Base-by-base conservation (phyloP, 2,113 vertebrate genomes). In the Triplophysa siluroides region DNA sequence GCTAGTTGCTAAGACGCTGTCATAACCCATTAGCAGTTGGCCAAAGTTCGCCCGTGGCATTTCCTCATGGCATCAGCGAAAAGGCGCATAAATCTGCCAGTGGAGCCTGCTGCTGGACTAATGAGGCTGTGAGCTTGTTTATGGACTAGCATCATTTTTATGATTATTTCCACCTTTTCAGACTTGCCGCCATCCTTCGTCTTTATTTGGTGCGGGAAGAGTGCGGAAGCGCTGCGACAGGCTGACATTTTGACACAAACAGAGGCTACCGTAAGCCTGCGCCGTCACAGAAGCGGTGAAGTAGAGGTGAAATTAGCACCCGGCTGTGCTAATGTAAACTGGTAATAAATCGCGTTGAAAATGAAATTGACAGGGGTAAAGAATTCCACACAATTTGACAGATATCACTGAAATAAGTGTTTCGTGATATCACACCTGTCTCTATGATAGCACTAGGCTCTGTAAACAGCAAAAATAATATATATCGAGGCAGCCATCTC, bases 1-100 rank as follows among this genome's bases (percentile, higher is more conserved):
- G 91, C 94, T 95, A 96, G 95, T 96, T 96, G 95, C 95, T 96
- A 94, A 96, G 95, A 96, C 93, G 94, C 96, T 97, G 95, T 98
- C 96, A 96, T 93, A 95, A 96, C 88, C 91, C 94, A 96, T 97
- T 96, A 96, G 94, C 91, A 88, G 92, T 94, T 93, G 95, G 94
- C 94, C 93, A 91, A 93, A 95, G 95, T 94, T 92, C 91, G 95
- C 97, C 96, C 88, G 86, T 97, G 96, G 97, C 96, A 94, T 93
- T 95, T 96, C 94, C 95, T 95, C 90, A 89, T 94, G 93, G 94
- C 93, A 94, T 94, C 92, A 92, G 93, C 91, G 86, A 93, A 93
- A 94, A 93, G 89, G 92, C 94, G 94, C 92, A 93, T 93, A 95
- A 95, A 95, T 95, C 94, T 95, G 93, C 92, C 91, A 93, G 90